phyloP scores from a whole-genome alignment of 1,140 invertebrate genomes.

The Diorhabda carinulata region DNA sequence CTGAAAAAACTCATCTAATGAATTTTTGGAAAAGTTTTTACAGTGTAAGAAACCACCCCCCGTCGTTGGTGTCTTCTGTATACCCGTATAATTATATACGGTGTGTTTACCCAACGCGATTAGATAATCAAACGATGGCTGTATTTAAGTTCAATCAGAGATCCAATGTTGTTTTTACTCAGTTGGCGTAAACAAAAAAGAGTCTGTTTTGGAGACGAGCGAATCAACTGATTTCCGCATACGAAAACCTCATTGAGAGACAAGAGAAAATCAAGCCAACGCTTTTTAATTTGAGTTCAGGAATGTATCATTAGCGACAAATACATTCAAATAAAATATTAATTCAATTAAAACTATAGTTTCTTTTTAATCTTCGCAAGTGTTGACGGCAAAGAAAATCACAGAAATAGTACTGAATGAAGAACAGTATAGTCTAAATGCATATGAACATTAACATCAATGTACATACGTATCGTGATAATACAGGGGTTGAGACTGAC shows the following conservation, averaged over 20 bases:
- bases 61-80: slow-evolving; percentile 19
- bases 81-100: slow-evolving; percentile 38
- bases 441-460: too few relatives aligned
- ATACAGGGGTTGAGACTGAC: too few relatives aligned
- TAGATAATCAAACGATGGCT: slow-evolving; percentile 24
- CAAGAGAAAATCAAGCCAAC: not conserved
- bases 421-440: too few relatives aligned
- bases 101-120: slow-evolving; percentile 32
- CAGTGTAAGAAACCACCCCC: slow-evolving; percentile 6
- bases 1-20: too few relatives aligned
- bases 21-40: not conserved
- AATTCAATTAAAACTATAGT: too few relatives aligned
- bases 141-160: slow-evolving; percentile 22
- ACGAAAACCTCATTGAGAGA: not conserved
- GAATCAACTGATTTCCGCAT: not conserved
- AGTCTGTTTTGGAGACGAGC: slow-evolving; percentile 1
- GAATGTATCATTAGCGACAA: too few relatives aligned
- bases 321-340: too few relatives aligned
- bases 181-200: slow-evolving; percentile 11
- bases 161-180: slow-evolving; percentile 17
- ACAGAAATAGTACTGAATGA: too few relatives aligned
- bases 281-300: not conserved
- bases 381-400: too few relatives aligned
- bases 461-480: too few relatives aligned
- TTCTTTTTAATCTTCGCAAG: too few relatives aligned